Conservation (phyloP, 2,888 invertebrate species). For the Acleris laterana region DNA sequence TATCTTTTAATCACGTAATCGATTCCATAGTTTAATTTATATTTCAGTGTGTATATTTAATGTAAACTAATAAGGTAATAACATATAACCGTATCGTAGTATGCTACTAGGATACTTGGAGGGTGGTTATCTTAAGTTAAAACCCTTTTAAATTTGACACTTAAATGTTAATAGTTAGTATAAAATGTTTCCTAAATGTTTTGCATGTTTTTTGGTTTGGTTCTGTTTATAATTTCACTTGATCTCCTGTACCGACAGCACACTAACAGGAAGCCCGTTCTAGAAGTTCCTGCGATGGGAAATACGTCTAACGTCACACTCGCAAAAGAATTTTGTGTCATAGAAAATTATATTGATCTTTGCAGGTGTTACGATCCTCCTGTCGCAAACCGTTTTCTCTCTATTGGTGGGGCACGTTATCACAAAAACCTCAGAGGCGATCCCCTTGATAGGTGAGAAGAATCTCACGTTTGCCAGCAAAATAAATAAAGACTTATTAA, state of each 20-base stretch:
- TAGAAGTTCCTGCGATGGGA: constrained; percentile 38
- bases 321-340: constrained; percentile 64
- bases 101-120: constrained; percentile 74
- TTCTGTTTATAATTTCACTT: constrained; percentile 80
- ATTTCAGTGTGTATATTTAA: constrained; percentile 55
- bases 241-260: constrained; percentile 79
- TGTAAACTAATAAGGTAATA: constrained; percentile 43
- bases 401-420: constrained; percentile 99
- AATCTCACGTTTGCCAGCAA: constrained; percentile 56
- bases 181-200: constrained; percentile 63
- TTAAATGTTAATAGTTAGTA: constrained; percentile 46
- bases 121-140: constrained; percentile 61
- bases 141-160: constrained; percentile 50
- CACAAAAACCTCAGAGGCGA: constrained; percentile 99
- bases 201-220: constrained; percentile 75
- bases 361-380: constrained; percentile 99
- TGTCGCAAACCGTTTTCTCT: constrained; percentile 99
- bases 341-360: constrained; percentile 85
- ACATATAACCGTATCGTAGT: constrained; percentile 40
- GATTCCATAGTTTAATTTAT: constrained; percentile 72
- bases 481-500: constrained; percentile 47
- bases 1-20: constrained; percentile 61
- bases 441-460: constrained; percentile 97
- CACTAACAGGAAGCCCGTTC: constrained; percentile 63
- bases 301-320: constrained; percentile 36